These are phyloP conservation scores for Agriopis leucophaearia DNA, from an alignment of 2,888 invertebrate species.

Conservation along the genomic window DNA sequence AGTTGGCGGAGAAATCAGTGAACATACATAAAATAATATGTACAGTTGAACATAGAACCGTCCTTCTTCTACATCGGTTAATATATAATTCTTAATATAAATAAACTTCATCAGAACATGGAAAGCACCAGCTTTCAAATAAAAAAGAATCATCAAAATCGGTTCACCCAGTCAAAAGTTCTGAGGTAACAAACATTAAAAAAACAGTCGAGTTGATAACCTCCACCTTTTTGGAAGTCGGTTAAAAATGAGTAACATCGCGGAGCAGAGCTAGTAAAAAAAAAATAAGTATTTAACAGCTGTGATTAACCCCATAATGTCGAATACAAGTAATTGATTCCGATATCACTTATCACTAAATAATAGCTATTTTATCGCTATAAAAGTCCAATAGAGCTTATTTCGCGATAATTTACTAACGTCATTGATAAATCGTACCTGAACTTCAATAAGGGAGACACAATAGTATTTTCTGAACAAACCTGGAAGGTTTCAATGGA, in stretches of 20 bases:
- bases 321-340: conserved; percentile 33
- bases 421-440: conserved; percentile 25
- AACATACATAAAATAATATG: no score
- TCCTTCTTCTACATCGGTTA: no score
- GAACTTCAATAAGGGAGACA: background rate
- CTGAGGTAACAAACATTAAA: no score
- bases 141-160: no score
- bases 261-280: background rate
- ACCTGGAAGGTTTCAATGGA: background rate
- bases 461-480: background rate
- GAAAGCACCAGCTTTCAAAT: no score
- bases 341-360: conserved; percentile 36
- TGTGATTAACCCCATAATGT: conserved; percentile 22
- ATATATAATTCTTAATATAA: no score
- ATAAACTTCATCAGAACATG: no score
- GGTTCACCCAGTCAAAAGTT: no score
- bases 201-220: no score
- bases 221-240: no score
- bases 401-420: conserved; percentile 45
- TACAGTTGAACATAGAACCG: no score
- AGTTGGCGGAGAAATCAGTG: no score
- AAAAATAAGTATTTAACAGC: conserved; percentile 12
- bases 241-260: background rate
- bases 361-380: conserved; percentile 40
- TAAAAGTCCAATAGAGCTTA: conserved; percentile 42